Percentiles rank a stretch among this genome's conserved stretches.
phyloP scores from a whole-genome alignment of 2,797 vertebrate species.

The Salmo trutta region DNA sequence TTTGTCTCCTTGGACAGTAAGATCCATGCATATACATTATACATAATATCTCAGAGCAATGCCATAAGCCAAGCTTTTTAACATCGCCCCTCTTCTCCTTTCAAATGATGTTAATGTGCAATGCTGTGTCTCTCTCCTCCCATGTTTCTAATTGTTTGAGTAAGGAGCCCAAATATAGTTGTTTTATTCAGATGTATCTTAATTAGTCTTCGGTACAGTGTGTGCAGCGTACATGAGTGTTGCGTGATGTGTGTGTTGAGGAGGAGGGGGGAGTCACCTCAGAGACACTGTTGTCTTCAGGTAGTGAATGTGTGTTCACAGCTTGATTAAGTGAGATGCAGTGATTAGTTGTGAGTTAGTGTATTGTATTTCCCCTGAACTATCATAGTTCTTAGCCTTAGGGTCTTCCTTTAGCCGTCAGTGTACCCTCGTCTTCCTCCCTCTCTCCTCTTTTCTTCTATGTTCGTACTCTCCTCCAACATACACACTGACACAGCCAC shows the following conservation, averaged over 20 bases:
- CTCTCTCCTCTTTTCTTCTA: constrained; percentile 1
- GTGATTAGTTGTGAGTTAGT: constrained; percentile 62
- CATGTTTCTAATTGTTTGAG: constrained; percentile 57
- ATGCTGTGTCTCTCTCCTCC: constrained; percentile 29
- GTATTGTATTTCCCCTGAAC: constrained; percentile 68
- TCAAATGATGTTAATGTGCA: constrained; percentile 66
- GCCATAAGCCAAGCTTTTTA: constrained; percentile 54
- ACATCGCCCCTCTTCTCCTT: constrained; percentile 56
- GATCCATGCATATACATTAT: neutral
- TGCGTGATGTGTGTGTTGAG: constrained; percentile 7
- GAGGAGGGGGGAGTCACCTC: neutral
- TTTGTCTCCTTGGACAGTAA: constrained; percentile 37
- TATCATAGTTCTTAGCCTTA: constrained; percentile 55
- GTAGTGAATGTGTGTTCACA: constrained; percentile 61
- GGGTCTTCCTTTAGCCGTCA: constrained; percentile 68
- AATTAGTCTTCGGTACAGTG: constrained; percentile 55
- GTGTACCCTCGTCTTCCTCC: constrained; percentile 41
- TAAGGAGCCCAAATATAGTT: constrained; percentile 51
- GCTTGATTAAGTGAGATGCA: constrained; percentile 59
- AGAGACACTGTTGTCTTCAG: constrained; percentile 54
- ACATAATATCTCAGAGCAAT: constrained; percentile 11
- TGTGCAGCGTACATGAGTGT: constrained; percentile 11
- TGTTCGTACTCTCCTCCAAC: neutral
- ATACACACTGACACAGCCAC: neutral
- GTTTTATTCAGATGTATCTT: constrained; percentile 65